Evolutionary conservation across 1,140 invertebrate genomes (phyloP).

Genomic region (Drosophila subobscura): DNA sequence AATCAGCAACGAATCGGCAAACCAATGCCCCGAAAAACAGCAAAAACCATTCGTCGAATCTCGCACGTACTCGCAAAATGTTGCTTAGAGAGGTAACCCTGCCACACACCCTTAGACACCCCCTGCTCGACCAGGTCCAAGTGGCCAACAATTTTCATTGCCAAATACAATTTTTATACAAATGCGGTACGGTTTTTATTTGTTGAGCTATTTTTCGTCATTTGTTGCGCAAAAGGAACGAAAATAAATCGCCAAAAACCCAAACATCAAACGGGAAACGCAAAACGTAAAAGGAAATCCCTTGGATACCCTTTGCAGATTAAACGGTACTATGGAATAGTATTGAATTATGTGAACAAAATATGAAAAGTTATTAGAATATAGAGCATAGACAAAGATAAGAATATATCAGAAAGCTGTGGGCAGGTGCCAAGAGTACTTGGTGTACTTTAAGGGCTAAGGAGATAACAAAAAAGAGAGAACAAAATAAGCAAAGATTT

Average conservation of each 20-base stretch:
- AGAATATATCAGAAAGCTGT: too few relatives aligned
- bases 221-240: slow-evolving; percentile 62
- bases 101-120: slow-evolving; percentile 1
- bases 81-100: slow-evolving; percentile 22
- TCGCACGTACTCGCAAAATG: slow-evolving; percentile 60
- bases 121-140: slow-evolving; percentile 11
- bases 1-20: slow-evolving; percentile 49
- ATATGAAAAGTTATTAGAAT: too few relatives aligned
- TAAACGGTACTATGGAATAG: too few relatives aligned
- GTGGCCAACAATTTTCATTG: slow-evolving; percentile 71
- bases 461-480: too few relatives aligned
- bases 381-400: too few relatives aligned
- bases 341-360: too few relatives aligned
- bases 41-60: slow-evolving; percentile 31
- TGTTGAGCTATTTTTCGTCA: slow-evolving; percentile 50
- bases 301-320: too few relatives aligned
- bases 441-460: too few relatives aligned
- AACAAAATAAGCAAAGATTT: too few relatives aligned
- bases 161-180: slow-evolving; percentile 67
- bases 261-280: slow-evolving; percentile 7
- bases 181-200: slow-evolving; percentile 56
- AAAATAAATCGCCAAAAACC: slow-evolving; percentile 28
- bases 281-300: neutral
- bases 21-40: too few relatives aligned
- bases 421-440: too few relatives aligned